Base-by-base conservation (phyloP, 2,797 vertebrate genomes). In the Numenius phaeopus region DNA sequence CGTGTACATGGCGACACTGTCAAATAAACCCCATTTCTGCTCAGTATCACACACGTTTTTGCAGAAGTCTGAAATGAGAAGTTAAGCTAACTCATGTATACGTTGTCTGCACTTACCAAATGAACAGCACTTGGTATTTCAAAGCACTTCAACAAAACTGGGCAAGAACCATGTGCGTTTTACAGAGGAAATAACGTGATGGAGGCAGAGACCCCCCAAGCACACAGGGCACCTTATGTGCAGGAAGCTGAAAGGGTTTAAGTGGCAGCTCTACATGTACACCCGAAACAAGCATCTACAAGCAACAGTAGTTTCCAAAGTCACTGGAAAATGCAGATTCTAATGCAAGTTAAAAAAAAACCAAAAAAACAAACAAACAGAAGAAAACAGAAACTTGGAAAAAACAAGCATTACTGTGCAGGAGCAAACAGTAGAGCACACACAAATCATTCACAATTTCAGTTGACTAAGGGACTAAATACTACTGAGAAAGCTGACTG, bases 1-100 rank as follows among this genome's bases (percentile, higher is more conserved):
- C 0, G n/a, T 12, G 79, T 30, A 85, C 57, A 6, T n/a, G 59
- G 39, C 0, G 15, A 55, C 4, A 1, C 93, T 62, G 47, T n/a
- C 94, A 96, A 78, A 71, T 52, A 92, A 97, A 97, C 34, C 32
- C 55, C 62, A 52, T 47, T 87, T n/a, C 95, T 78, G 84, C 58
- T 70, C 50, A 26, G 58, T 17, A 52, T 8, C 29, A 16, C 3
- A 61, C 27, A 8, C 2, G 0, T 24, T 59, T 79, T 30, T n/a
- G 85, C n/a, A 39, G 16, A 15, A 19, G 29, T 17, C 37, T 42
- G 23, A 87, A 76, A 14, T 2, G 44, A 32, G 37, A 50, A 29
- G 34, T 39, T 64, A 83, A 89, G 27, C 39, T 21, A 11, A 16
- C 61, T 57, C 76, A 16, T 1, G n/a, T 19, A 17, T 10, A 26